Evolutionary conservation across 2,113 vertebrate species (phyloP), one percentile per base, ranked within the genome.

Genomic region (Hyaena hyaena): DNA sequence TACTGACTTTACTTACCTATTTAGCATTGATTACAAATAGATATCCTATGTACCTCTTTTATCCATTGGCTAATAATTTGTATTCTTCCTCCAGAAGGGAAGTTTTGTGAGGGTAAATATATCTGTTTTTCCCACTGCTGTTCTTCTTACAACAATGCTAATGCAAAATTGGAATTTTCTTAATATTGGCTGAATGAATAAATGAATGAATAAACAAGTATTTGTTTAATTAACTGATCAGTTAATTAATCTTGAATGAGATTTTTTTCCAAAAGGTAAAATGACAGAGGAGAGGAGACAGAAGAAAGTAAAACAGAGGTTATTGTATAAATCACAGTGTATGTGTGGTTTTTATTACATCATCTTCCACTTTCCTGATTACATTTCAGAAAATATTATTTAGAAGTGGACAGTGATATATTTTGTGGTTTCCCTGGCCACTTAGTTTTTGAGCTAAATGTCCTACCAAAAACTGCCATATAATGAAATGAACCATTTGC

Each of bases 401-500:
- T 77, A 63, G 80, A 92, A 92, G 68, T n/a, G n/a, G 84, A 80
- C 63, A 81, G 50, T 80, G 74, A 87, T 90, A 53, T 61, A 89
- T 90, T 83, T 48, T 71, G 85, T 91, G 79, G 65, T 92, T 97
- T 96, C 69, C 68, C 68, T 28, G 63, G 91, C 45, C 69, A 83
- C 53, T 89, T 71, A 83, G 69, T 58, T 88, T 91, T 91, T 82
- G 26, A 90, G 39, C 31, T 66, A 28, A 90, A 58, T n/a, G 7
- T 74, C 23, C 39, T 53, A 61, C n/a, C 63, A 68, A n/a, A 96
- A 83, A 87, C 11, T 63, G 50, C 61, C 50, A 65, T 43, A 39
- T 93, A 89, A 93, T 63, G 45, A 93, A 97, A 95, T 71, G 31
- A 84, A 69, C 63, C 76, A 82, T 92, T 93, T 82, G 31, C 26